phyloP scores from a whole-genome alignment of 1,140 invertebrate species.

The Dendrolimus punctatus region DNA sequence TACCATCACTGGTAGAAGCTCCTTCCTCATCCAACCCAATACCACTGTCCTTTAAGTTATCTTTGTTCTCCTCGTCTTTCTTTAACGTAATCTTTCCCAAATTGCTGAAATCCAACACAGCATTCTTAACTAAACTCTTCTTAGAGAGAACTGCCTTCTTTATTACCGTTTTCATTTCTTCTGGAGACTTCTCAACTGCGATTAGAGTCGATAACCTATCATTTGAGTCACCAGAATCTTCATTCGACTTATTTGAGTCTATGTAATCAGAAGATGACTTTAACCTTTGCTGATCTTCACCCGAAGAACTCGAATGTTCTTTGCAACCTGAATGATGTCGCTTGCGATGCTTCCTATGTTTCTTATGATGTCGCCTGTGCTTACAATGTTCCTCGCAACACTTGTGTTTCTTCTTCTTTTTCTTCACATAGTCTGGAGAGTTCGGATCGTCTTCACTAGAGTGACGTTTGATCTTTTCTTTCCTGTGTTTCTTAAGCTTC shows the following conservation, averaged over 20 bases:
- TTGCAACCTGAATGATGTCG: constrained; percentile 86
- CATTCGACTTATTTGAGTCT: constrained; percentile 60
- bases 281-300: constrained; percentile 82
- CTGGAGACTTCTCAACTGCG: constrained; percentile 56
- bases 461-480: constrained; percentile 76
- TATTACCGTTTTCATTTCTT: constrained; percentile 62
- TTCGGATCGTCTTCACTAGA: constrained; percentile 62
- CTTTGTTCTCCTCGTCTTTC: constrained; percentile 47
- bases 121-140: constrained; percentile 53
- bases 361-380: constrained; percentile 81
- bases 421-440: constrained; percentile 68
- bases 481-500: constrained; percentile 79
- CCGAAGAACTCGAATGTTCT: constrained; percentile 89
- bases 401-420: constrained; percentile 81
- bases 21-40: constrained; percentile 57
- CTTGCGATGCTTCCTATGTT: constrained; percentile 83
- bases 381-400: constrained; percentile 81
- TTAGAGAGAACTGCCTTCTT: constrained; percentile 59
- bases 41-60: constrained; percentile 55
- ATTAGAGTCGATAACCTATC: constrained; percentile 58
- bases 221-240: constrained; percentile 57
- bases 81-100: constrained; percentile 38
- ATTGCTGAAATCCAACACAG: constrained; percentile 57
- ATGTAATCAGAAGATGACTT: constrained; percentile 57
- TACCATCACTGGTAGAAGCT: constrained; percentile 33